These are phyloP conservation scores for Eucidaris tribuloides DNA, from an alignment of 35 echinoderm and acorn worm species.

Conservation along the genomic window DNA sequence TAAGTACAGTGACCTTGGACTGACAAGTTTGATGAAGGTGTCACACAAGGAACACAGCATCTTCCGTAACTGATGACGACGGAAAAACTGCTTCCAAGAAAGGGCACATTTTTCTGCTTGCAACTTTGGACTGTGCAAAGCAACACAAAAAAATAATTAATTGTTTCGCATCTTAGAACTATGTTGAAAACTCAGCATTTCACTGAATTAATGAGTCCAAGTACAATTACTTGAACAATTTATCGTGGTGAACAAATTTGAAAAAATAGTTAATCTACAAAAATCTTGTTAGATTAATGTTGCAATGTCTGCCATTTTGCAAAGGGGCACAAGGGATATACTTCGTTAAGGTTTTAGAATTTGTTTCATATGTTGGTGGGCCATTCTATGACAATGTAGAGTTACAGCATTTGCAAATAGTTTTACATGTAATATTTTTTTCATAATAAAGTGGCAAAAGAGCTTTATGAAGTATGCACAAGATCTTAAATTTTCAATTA, in stretches of 20 bases:
- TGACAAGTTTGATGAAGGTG: background rate
- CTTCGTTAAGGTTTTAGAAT: too few species aligned
- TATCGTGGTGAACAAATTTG: background rate
- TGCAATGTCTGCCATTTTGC: background rate
- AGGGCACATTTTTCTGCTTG: slow-evolving; percentile 77
- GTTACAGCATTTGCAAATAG: too few species aligned
- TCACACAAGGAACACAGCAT: slow-evolving; percentile 70
- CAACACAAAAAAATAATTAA: background rate
- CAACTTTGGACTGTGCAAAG: slow-evolving; percentile 78
- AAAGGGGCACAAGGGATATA: background rate
- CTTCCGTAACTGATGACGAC: slow-evolving; percentile 23
- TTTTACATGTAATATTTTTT: too few species aligned
- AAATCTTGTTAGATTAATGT: background rate
- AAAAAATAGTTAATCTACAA: background rate
- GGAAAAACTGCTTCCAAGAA: slow-evolving; percentile 69
- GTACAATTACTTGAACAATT: background rate
- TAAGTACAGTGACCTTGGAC: background rate
- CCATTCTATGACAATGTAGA: too few species aligned
- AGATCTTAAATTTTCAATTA: too few species aligned
- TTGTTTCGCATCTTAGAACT: background rate
- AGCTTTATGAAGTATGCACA: too few species aligned
- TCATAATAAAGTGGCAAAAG: too few species aligned
- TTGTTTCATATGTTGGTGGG: too few species aligned
- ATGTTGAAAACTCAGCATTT: background rate
- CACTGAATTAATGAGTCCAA: background rate